phyloP scores from a whole-genome alignment of 2,888 invertebrate genomes.

The Xylophagus ater region DNA sequence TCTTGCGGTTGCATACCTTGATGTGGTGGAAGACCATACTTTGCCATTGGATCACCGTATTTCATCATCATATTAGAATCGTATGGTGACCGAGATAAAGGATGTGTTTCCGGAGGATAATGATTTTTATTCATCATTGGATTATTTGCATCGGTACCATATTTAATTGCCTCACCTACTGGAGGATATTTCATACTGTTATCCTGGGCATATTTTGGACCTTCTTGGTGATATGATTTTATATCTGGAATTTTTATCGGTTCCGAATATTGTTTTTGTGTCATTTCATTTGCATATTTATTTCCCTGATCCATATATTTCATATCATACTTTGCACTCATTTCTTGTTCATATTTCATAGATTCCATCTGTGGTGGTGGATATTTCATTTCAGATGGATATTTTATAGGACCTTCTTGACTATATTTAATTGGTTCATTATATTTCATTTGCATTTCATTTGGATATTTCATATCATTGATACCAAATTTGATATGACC shows the following conservation, averaged over 20 bases:
- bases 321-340: slow-evolving; percentile 33
- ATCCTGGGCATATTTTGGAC: slow-evolving; percentile 21
- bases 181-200: slow-evolving; percentile 22
- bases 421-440: slow-evolving; percentile 33
- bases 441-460: slow-evolving; percentile 32
- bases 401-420: slow-evolving; percentile 23
- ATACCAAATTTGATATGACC: slow-evolving; percentile 21
- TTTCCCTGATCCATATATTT: slow-evolving; percentile 36
- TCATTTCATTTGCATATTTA: slow-evolving; percentile 29
- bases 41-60: slow-evolving; percentile 37
- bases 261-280: slow-evolving; percentile 22
- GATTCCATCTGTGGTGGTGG: slow-evolving; percentile 30
- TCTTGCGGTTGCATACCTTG: slow-evolving; percentile 31
- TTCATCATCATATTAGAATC: slow-evolving; percentile 38
- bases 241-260: slow-evolving; percentile 35
- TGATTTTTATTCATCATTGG: slow-evolving; percentile 13
- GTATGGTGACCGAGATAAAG: slow-evolving; percentile 33
- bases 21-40: slow-evolving; percentile 28
- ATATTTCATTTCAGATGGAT: slow-evolving; percentile 41
- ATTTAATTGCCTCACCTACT: slow-evolving; percentile 17
- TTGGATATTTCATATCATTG: slow-evolving; percentile 28
- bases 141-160: slow-evolving; percentile 12
- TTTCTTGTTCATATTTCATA: slow-evolving; percentile 15
- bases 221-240: slow-evolving; percentile 27
- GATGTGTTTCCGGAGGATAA: slow-evolving; percentile 24